Percentiles rank a stretch among this genome's conserved stretches.
Conservation (phyloP, 2,113 vertebrate species). For the Apeltes quadracus region DNA sequence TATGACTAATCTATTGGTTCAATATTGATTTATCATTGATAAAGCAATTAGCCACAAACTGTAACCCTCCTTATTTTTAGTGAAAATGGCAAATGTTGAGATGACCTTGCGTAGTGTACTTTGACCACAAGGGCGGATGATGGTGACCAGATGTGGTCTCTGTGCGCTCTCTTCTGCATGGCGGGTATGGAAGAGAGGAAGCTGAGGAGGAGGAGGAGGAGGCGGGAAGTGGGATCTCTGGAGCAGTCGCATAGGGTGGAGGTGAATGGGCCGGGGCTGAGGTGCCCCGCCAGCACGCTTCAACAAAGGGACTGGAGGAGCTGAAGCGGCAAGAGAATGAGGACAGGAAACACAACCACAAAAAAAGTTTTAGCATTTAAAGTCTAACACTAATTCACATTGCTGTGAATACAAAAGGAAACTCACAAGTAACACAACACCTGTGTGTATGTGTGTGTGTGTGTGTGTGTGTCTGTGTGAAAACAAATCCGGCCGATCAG, state of each 20-base stretch:
- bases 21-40: not conserved
- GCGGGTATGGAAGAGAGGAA: constrained; percentile 76
- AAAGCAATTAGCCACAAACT: not conserved
- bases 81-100: not conserved
- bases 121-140: constrained; percentile 84
- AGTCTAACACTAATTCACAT: constrained; percentile 1
- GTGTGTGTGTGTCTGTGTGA: constrained; percentile 47
- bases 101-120: constrained; percentile 85
- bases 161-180: constrained; percentile 86
- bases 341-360: constrained; percentile 10
- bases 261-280: constrained; percentile 55
- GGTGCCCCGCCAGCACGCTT: constrained; percentile 44
- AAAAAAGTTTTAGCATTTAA: constrained; percentile 25
- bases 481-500: constrained; percentile 79
- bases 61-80: not conserved
- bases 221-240: constrained; percentile 39
- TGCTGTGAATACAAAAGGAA: constrained; percentile 42
- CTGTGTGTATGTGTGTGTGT: constrained; percentile 11
- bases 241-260: constrained; percentile 25
- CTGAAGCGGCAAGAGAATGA: constrained; percentile 31
- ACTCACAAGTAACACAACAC: constrained; percentile 68
- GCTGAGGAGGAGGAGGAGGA: constrained; percentile 45
- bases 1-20: not conserved
- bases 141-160: constrained; percentile 90
- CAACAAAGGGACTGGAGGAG: constrained; percentile 32